A percentile compares a stretch with the other conserved stretches of the same genome.
Evolutionary conservation across 2,888 invertebrate species (phyloP).

Genomic region (Stratiomys singularior): DNA sequence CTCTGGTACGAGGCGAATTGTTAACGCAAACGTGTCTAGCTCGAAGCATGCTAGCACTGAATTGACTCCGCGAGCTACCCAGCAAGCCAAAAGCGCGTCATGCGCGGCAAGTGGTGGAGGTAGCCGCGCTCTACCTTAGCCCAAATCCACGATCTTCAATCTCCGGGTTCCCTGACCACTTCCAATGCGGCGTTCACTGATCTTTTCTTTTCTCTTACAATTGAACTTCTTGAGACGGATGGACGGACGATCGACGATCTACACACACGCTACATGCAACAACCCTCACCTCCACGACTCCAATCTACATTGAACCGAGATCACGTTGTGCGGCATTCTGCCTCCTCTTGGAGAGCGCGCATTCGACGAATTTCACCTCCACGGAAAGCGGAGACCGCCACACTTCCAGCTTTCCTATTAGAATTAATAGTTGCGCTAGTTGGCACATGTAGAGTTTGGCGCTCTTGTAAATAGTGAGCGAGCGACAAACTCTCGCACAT

Average conservation of each 20-base stretch:
- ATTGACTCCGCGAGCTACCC: not conserved
- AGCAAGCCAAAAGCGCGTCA: slow-evolving; percentile 9
- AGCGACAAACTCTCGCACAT: not conserved
- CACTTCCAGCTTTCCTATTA: not conserved
- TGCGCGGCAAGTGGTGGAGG: slow-evolving; percentile 20
- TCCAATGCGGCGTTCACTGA: slow-evolving; percentile 13
- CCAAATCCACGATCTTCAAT: slow-evolving; percentile 7
- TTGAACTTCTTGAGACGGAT: not conserved
- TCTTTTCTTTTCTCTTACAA: slow-evolving; percentile 28
- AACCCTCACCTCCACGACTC: not conserved
- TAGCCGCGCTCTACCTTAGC: not conserved
- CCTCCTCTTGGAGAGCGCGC: slow-evolving; percentile 6
- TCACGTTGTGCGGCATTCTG: not conserved
- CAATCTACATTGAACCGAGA: slow-evolving; percentile 17
- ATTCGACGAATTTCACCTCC: not conserved
- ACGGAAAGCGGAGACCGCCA: not conserved
- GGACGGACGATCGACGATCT: not conserved
- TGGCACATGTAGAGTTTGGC: not conserved
- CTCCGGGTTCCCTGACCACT: slow-evolving; percentile 1
- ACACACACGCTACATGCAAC: slow-evolving; percentile 15
- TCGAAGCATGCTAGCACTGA: slow-evolving; percentile 21
- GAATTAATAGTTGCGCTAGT: not conserved
- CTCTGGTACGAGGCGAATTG: not conserved
- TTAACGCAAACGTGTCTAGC: slow-evolving; percentile 18
- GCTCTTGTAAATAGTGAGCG: too few relatives aligned